Base-by-base conservation (phyloP, 1,140 invertebrate species). In the Lerema accius region DNA sequence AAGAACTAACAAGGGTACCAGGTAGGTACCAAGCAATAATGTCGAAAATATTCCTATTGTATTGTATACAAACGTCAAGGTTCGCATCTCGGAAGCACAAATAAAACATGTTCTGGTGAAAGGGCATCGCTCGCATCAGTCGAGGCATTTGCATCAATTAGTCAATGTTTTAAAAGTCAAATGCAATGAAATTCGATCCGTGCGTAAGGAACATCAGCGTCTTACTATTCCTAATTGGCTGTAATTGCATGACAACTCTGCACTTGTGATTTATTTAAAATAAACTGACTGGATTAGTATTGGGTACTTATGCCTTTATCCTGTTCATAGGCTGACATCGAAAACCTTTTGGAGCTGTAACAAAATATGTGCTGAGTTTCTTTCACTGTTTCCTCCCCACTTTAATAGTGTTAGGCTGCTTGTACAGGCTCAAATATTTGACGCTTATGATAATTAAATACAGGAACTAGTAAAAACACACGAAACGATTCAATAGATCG, bases 61-160 rank as follows among this genome's bases (percentile, higher is more conserved):
- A 37, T 28, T 58, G 40, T 11, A 59, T 10, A 3, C 28, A 49
- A 26, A 32, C 45, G 46, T 39, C 17, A 55, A 42, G 9, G 15
- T 17, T 46, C 28, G 43, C 5, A 11, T 32, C 40, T 39, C 26
- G 46, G 40, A 58, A 50, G 37, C 42, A 46, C 60, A 64, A 71
- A 64, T 65, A 68, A 68, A 66, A 65, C 55, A 71, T 56, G 61
- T n/a, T n/a, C n/a, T 58, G 67, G 61, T 62, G 67, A 76, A 84
- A 86, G 81, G 82, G 72, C 82, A 78, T 84, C 75, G 80, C 68
- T 75, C 78, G 67, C 80, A 82, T 82, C 77, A 80, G 75, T 69
- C 67, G 71, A 84, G 58, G 64, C 71, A 79, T 83, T 86, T 79
- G 73, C 82, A 83, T 84, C 83, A 88, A 88, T 86, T 82, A 86